Evolutionary conservation across 2,888 invertebrate genomes (phyloP), one percentile per base, ranked within the genome.

Genomic region (Galerucella pusilla): DNA sequence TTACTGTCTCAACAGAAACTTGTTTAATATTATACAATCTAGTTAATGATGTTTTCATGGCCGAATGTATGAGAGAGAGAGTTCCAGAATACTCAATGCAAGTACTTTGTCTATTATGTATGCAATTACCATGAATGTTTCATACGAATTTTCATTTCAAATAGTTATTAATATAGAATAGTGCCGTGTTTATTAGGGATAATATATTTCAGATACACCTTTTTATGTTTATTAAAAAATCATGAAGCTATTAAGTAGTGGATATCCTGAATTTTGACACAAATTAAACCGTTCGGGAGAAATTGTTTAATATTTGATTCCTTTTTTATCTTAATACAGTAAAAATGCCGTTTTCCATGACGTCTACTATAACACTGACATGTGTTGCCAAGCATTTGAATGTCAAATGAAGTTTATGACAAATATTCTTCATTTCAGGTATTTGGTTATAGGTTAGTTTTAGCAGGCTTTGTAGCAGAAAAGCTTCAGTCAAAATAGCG

Each of bases 21-120:
- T 60, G 72, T 68, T 71, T 72, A 66, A 69, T 72, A 69, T 77
- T 74, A 77, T 77, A 77, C 76, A 74, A 74, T 74, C 71, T 69
- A 54, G 57, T 74, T 72, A 71, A 76, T 65, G 69, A 74, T 68
- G 59, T 71, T 76, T 74, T 74, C 66, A 45, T 54, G 57, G 68
- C 68, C 49, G 66, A 20, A 60, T 66, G 71, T 71, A 72, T 66
- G 52, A 3, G 12, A 67, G 12, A 67, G 66, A 60, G 66, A 72
- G 60, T 60, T 28, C 25, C 42, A 72, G 52, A 64, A 72, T 35
- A 35, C 59, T 71, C 65, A 71, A 57, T 71, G 65, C 71, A 71
- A 65, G 71, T 65, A 28, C 71, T 57, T 10, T 49, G 12, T 49
- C 5, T 59, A 42, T 63, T 63, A 63, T 63, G 16, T 71, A 64